Evolutionary conservation across 2,113 vertebrate species (phyloP).

Genomic region (Epinephelus fuscoguttatus): DNA sequence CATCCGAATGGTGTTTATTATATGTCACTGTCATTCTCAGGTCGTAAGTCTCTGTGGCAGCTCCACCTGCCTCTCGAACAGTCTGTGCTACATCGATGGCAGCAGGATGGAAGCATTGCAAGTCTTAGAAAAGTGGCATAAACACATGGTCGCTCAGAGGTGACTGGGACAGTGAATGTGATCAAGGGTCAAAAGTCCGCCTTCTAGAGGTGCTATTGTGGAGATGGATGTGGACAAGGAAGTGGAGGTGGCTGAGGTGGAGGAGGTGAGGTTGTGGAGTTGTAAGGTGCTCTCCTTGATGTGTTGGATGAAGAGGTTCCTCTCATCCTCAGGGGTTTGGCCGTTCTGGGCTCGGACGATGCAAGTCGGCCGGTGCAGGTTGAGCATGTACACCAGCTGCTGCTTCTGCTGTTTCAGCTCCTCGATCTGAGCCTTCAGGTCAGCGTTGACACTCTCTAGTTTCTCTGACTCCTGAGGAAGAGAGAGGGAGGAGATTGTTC

Average conservation of each 20-base stretch:
- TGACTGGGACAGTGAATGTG: slow-evolving; percentile 60
- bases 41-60: neutral
- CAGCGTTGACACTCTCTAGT: slow-evolving; percentile 93
- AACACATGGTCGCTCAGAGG: slow-evolving; percentile 50
- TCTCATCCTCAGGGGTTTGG: slow-evolving; percentile 95
- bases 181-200: slow-evolving; percentile 54
- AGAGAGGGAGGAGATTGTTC: no score
- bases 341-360: slow-evolving; percentile 96
- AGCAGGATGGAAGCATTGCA: neutral
- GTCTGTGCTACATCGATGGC: neutral
- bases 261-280: slow-evolving; percentile 79
- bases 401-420: slow-evolving; percentile 98
- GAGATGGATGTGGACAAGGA: slow-evolving; percentile 4
- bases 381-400: slow-evolving; percentile 98
- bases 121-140: slow-evolving; percentile 12
- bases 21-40: slow-evolving; percentile 27
- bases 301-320: slow-evolving; percentile 96
- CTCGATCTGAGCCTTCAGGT: slow-evolving; percentile 97
- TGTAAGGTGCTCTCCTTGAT: slow-evolving; percentile 94
- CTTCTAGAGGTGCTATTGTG: neutral
- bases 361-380: slow-evolving; percentile 96
- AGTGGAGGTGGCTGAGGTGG: neutral
- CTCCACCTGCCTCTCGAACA: slow-evolving; percentile 3
- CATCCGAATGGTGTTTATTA: neutral
- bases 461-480: slow-evolving; percentile 94